Evolutionary conservation across 2,113 vertebrate species (phyloP).

Genomic region (Hemicordylus capensis): DNA sequence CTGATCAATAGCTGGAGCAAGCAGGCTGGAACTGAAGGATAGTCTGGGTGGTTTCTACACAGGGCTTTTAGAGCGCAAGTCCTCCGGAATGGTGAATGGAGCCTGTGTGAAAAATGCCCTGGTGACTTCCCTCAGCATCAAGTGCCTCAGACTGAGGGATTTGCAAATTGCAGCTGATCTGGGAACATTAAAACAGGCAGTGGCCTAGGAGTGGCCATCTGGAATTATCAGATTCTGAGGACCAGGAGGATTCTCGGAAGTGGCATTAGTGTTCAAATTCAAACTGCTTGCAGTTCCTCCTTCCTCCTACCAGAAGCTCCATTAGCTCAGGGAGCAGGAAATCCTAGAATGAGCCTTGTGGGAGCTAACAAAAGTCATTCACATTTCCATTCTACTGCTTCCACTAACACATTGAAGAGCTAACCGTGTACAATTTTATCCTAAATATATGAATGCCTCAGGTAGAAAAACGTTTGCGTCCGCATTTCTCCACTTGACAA

Average conservation of each 20-base stretch:
- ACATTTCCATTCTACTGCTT: background rate
- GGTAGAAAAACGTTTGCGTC: background rate
- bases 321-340: background rate
- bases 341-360: background rate
- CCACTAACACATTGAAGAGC: no score
- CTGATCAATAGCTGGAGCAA: background rate
- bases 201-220: background rate
- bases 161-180: background rate
- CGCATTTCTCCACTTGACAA: background rate
- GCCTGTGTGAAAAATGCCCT: no score
- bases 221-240: background rate
- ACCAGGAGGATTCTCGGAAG: background rate
- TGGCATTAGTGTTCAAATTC: background rate
- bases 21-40: background rate
- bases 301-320: background rate
- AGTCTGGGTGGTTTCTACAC: no score
- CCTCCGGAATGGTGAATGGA: no score
- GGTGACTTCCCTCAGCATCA: background rate
- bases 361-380: background rate
- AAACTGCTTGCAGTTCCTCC: background rate
- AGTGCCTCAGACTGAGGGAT: background rate
- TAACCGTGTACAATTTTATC: no score
- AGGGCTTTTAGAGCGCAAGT: no score
- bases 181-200: background rate
- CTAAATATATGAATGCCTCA: background rate